A percentile compares a stretch with the other conserved stretches of the same genome.
Conservation (phyloP, 1,140 invertebrate species). For the Ips typographus region DNA sequence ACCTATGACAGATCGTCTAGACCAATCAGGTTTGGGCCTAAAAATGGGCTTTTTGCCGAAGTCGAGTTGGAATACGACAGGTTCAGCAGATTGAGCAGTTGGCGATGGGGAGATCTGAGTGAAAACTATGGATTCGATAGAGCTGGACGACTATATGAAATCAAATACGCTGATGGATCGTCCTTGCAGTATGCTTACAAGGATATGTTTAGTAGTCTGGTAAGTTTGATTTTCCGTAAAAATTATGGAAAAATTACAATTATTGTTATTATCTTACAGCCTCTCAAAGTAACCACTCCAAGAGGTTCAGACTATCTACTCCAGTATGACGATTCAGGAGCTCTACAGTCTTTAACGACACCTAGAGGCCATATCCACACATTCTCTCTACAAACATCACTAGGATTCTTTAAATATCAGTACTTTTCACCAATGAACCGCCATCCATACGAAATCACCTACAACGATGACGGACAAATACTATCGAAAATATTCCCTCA, state of each 20-base stretch:
- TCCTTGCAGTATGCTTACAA: constrained; percentile 85
- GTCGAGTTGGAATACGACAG: constrained; percentile 92
- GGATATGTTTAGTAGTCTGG: constrained; percentile 81
- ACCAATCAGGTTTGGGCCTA: constrained; percentile 85
- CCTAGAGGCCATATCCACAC: constrained; percentile 90
- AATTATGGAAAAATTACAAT: not conserved
- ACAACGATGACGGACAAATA: constrained; percentile 87
- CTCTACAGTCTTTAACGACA: constrained; percentile 86
- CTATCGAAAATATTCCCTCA: constrained; percentile 87
- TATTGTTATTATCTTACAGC: constrained; percentile 55
- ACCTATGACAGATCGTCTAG: constrained; percentile 90
- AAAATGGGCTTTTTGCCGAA: constrained; percentile 79
- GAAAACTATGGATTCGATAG: constrained; percentile 88
- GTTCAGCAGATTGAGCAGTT: constrained; percentile 84
- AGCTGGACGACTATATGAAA: constrained; percentile 81
- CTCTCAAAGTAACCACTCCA: constrained; percentile 88
- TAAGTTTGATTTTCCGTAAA: constrained; percentile 47
- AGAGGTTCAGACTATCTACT: constrained; percentile 89
- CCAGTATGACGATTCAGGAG: constrained; percentile 89
- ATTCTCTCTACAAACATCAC: constrained; percentile 86
- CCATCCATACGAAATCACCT: constrained; percentile 86
- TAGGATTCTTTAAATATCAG: constrained; percentile 91
- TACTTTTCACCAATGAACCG: constrained; percentile 88
- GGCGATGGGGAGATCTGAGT: constrained; percentile 89
- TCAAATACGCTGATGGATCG: constrained; percentile 84